Conservation (phyloP, 2,113 vertebrate species). For the Caranx ignobilis region DNA sequence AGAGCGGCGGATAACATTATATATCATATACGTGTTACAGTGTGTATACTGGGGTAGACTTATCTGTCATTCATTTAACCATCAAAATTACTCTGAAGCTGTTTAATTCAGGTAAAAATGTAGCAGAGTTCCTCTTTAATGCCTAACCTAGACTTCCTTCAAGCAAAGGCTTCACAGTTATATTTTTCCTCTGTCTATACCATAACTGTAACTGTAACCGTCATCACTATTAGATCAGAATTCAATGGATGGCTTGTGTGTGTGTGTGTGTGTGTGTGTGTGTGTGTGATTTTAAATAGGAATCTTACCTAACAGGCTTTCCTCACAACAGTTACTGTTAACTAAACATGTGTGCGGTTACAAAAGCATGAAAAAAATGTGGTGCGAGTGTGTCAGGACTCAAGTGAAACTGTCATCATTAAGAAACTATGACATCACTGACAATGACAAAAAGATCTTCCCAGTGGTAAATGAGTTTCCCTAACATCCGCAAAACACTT, state of each 20-base stretch:
- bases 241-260: background rate
- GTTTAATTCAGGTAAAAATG: too few relatives aligned
- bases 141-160: background rate
- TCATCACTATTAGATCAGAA: background rate
- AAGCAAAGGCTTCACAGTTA: background rate
- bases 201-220: too few relatives aligned
- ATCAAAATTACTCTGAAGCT: too few relatives aligned
- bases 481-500: background rate
- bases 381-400: background rate
- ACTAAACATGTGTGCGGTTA: background rate
- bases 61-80: too few relatives aligned
- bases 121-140: background rate
- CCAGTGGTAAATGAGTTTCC: background rate
- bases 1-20: too few relatives aligned
- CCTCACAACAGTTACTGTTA: background rate
- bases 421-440: constrained; percentile 29
- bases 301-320: background rate
- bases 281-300: background rate
- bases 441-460: background rate
- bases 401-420: constrained; percentile 22
- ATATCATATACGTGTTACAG: too few relatives aligned
- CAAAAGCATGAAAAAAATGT: constrained; percentile 16
- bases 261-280: too few relatives aligned
- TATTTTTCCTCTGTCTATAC: too few relatives aligned
- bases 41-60: too few relatives aligned